phyloP scores from a whole-genome alignment of 64 coral and sea anemone genomes.

The Dendrophyllia cribrosa region DNA sequence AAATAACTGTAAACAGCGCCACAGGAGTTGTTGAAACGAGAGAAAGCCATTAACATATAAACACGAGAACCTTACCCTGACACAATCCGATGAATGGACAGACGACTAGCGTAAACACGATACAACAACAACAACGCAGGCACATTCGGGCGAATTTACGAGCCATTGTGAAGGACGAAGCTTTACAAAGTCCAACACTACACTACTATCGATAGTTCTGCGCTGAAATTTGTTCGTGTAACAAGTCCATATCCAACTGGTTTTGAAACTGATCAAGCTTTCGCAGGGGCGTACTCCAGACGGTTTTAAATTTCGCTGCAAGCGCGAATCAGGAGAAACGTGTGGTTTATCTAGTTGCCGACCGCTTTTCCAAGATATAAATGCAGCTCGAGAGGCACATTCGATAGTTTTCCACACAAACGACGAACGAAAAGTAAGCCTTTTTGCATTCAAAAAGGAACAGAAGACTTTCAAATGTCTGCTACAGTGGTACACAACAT shows the following conservation, averaged over 20 bases:
- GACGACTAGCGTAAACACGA: constrained; percentile 1
- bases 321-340: not conserved
- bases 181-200: too few relatives aligned
- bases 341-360: not conserved
- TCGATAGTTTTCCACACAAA: not conserved
- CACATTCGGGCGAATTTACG: not conserved
- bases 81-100: constrained; percentile 35
- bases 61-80: constrained; percentile 6
- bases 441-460: not conserved
- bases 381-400: not conserved
- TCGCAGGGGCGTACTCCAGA: not conserved
- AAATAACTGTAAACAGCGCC: constrained; percentile 29
- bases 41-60: not conserved
- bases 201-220: not conserved
- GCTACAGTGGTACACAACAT: not conserved
- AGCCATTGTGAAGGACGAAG: not conserved
- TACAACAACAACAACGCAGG: not conserved
- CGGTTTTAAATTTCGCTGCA: not conserved
- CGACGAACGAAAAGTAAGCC: not conserved
- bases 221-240: not conserved
- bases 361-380: not conserved
- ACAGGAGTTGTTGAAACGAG: not conserved
- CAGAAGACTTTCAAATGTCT: not conserved
- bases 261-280: not conserved
- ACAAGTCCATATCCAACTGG: not conserved